These are phyloP conservation scores for Aramus guarauna DNA, from an alignment of 2,113 vertebrate species.

Conservation along the genomic window DNA sequence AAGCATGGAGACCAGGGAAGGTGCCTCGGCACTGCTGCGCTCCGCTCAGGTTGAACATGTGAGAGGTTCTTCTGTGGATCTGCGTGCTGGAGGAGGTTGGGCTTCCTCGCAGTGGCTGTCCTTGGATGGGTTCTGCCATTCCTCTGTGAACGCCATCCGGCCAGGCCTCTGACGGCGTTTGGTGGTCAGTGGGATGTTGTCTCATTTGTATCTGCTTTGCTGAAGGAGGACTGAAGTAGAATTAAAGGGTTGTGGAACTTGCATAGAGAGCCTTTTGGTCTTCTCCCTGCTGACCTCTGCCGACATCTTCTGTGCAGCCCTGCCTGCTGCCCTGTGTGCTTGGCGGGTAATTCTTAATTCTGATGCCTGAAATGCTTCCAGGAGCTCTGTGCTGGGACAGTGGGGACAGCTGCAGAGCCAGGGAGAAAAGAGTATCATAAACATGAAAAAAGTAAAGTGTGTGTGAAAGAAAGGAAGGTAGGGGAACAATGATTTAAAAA, in stretches of 20 bases:
- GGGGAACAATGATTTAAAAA: not conserved
- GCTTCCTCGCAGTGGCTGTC: not conserved
- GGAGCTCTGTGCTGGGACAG: not conserved
- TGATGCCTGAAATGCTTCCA: not conserved
- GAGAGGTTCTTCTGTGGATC: not conserved
- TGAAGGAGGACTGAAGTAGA: not conserved
- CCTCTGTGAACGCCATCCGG: not conserved
- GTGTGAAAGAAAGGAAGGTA: not conserved
- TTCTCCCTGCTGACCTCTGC: not conserved
- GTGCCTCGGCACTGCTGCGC: not conserved
- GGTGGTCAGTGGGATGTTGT: accelerated
- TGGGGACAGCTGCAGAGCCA: not conserved
- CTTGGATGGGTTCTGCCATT: accelerated
- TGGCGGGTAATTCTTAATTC: not conserved
- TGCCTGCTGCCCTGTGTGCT: accelerated
- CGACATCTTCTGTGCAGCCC: not conserved
- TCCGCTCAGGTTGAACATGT: accelerated
- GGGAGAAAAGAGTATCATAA: not conserved
- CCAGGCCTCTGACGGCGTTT: not conserved
- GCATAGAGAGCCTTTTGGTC: not conserved
- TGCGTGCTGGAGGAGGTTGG: not conserved
- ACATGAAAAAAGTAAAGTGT: not conserved
- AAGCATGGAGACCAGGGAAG: not conserved
- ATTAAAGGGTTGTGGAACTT: not conserved
- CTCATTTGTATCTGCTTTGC: not conserved